Base-by-base conservation (phyloP, 2,888 invertebrate species). In the Epinotia brunnichana region DNA sequence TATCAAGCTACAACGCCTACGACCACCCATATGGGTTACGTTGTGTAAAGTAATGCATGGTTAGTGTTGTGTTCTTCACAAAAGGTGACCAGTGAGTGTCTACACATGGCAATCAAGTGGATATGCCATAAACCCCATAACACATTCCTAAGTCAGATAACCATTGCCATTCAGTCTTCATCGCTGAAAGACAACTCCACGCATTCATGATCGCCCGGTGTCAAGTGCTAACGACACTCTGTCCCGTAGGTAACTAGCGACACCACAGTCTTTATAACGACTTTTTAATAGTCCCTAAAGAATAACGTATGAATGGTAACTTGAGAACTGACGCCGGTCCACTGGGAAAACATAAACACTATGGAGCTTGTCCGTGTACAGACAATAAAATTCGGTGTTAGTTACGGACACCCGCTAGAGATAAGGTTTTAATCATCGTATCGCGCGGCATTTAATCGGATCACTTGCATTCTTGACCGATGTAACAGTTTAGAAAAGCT, bases 221-320 rank as follows among this genome's bases (percentile, higher is more conserved):
- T 92, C 92, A 85, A 82, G 85, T 92, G 85, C 90, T 91, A 93
- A 92, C 91, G 92, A 92, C 83, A 81, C 85, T 85, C 92, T 92
- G 92, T 92, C 91, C 90, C 90, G 90, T 91, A 90, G 91, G 90
- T 86, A 81, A 77, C 79, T 79, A 78, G 78, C 82, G 84, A 83
- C 84, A 85, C 85, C 87, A 85, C 84, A 81, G 80, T 77, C 83
- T 80, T n/a, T 79, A 80, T 91, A 91, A 92, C 89, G 90, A 89
- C 86, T 88, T 86, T 92, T 91, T 92, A 92, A 92, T 92, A 89
- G 87, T 87, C 82, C 85, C 87, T 87, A 87, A 88, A 87, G 85
- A 88, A 88, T 87, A 88, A 87, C 87, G 88, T 85, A 91, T 92
- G 92, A 92, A 92, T 91, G 90, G 92, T 90, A 92, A 92, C 88